phyloP scores from a whole-genome alignment of 2,113 vertebrate species.

The Cinclus mexicanus region DNA sequence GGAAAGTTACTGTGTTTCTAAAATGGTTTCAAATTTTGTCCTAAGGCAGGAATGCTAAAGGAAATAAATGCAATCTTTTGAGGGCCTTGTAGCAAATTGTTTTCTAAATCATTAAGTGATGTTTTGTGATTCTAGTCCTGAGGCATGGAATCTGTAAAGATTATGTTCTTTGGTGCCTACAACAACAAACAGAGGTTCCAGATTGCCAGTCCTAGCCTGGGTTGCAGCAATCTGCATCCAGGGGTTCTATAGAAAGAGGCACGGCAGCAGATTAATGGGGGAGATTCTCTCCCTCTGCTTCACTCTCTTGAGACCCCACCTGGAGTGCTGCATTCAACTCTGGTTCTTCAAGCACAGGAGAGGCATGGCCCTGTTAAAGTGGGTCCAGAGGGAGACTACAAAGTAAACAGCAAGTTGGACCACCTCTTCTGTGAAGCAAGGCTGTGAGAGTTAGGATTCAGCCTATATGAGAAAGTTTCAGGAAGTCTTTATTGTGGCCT shows the following conservation, averaged over 20 bases:
- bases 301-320: rapidly evolving
- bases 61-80: neutral
- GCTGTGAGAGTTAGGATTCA: neutral
- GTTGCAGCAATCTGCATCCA: neutral
- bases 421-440: neutral
- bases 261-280: neutral
- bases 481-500: neutral
- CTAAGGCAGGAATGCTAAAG: neutral
- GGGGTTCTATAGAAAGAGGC: neutral
- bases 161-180: neutral
- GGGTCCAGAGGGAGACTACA: neutral
- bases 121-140: neutral
- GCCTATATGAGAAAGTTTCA: neutral
- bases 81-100: neutral
- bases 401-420: neutral
- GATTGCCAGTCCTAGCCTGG: neutral
- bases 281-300: neutral
- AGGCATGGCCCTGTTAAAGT: rapidly evolving
- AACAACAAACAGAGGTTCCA: neutral
- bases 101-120: neutral
- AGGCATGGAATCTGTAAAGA: neutral
- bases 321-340: neutral
- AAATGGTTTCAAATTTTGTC: neutral
- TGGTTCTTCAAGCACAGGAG: neutral
- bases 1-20: neutral